Evolutionary conservation across 2,797 vertebrate species (phyloP), one percentile per base, ranked within the genome.

Genomic region (Gobio occitaniae): DNA sequence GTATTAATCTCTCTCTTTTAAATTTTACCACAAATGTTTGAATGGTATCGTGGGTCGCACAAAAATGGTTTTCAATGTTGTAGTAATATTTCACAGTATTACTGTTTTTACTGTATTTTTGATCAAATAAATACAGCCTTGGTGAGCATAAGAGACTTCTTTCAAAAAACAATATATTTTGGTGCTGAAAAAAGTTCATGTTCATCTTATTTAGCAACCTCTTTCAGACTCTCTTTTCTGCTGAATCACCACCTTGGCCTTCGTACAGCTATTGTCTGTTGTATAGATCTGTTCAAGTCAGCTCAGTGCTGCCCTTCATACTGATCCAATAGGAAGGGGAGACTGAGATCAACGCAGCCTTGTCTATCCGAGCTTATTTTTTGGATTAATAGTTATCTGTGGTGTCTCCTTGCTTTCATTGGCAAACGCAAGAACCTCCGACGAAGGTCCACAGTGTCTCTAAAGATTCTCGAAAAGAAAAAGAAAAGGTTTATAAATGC

Each of bases 281-380:
- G 29, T 52, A 54, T 10, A 80, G 65, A 50, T 38, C 78, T 41
- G 6, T 77, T 77, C 36, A 48, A 80, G 47, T 66, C 29, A 79
- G 61, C 44, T 50, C 48, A 80, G 19, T 69, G 19, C 16, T 79
- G 44, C 8, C 12, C 65, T 54, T 69, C 32, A 17, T 68, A 54
- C 65, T n/a, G 65, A 80, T 69, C 19, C 32, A 41, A 69, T 54
- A 56, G 12, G 2, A 17, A 48, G 0, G 1, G 25, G 44, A 66
- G 78, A 79, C 41, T 25, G 65, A 80, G 29, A 69, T 70, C 50
- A 56, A 41, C 3, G 1, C 66, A 70, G 50, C 13, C 36, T 13
- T 17, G 50, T 81, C 66, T 44, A 56, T 21, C 50, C 15, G 2
- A 71, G 66, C 36, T 44, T 68, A 69, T 80, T 70, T 50, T 80